Conservation (phyloP, 1,140 invertebrate genomes). For the Papilio aristodemus region DNA sequence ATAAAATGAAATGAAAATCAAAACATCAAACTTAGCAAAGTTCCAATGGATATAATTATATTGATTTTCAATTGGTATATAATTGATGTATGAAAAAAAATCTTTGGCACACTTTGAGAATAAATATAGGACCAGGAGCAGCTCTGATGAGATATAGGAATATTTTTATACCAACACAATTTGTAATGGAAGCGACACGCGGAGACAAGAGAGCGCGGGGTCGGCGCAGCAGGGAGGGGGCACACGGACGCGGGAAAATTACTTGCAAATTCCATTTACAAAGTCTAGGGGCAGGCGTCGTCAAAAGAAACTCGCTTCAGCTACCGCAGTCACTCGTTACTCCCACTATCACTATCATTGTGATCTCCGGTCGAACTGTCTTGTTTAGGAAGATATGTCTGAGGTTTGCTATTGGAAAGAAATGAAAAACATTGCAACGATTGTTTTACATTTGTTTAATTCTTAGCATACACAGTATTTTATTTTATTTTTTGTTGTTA, state of each 20-base stretch:
- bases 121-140: conserved; percentile 33
- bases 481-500: too few species aligned
- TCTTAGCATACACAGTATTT: too few species aligned
- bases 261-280: conserved; percentile 79
- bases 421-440: too few species aligned
- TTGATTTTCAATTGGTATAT: too few species aligned
- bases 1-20: too few species aligned
- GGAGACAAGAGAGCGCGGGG: conserved; percentile 72
- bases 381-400: background rate
- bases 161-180: conserved; percentile 80
- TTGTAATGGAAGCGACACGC: conserved; percentile 78
- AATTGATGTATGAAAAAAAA: too few species aligned
- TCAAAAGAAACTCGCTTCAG: conserved; percentile 56
- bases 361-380: conserved; percentile 22
- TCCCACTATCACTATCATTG: conserved; percentile 26
- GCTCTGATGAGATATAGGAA: conserved; percentile 53
- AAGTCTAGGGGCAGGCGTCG: conserved; percentile 57
- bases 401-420: too few species aligned
- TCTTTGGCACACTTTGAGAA: background rate
- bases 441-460: too few species aligned
- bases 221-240: conserved; percentile 46
- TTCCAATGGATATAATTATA: too few species aligned
- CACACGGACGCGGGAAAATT: conserved; percentile 63
- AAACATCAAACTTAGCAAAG: too few species aligned
- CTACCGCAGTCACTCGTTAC: conserved; percentile 39